These are phyloP conservation scores for Caenorhabditis remanei DNA, from an alignment of 1,140 invertebrate genomes.

Conservation along the genomic window DNA sequence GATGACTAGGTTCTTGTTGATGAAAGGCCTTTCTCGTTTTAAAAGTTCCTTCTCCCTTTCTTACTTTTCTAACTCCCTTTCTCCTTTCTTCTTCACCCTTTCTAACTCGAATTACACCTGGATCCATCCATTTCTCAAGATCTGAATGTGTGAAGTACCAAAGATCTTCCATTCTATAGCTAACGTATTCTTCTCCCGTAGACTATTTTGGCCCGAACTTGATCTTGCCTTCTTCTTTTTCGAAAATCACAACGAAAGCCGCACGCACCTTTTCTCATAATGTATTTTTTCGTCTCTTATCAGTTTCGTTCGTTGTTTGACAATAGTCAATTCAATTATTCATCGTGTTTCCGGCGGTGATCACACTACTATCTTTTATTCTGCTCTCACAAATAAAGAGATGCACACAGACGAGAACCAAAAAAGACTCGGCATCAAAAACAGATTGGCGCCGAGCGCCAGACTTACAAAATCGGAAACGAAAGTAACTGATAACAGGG, in stretches of 20 bases:
- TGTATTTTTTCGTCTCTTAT: constrained; percentile 9
- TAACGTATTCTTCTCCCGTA: not conserved
- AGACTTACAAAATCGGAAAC: constrained; percentile 49
- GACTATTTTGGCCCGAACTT: not conserved
- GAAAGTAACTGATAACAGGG: not conserved
- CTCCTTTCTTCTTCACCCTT: no score
- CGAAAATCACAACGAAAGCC: not conserved
- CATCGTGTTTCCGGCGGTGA: constrained; percentile 47
- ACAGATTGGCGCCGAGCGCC: not conserved
- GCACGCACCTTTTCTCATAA: not conserved
- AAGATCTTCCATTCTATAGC: no score
- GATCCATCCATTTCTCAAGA: no score
- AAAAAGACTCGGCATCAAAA: not conserved
- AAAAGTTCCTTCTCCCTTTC: no score
- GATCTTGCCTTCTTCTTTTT: not conserved
- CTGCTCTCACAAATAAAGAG: not conserved
- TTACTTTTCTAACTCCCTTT: no score
- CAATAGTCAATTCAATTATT: constrained; percentile 12
- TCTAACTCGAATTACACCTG: no score
- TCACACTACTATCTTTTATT: constrained; percentile 13
- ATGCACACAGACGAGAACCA: not conserved
- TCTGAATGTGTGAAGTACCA: no score
- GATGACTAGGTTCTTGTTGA: no score
- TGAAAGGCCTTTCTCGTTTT: no score
- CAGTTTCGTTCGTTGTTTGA: constrained; percentile 2